These are phyloP conservation scores for Nothocercus julius DNA, from an alignment of 2,113 vertebrate genomes.

Conservation along the genomic window DNA sequence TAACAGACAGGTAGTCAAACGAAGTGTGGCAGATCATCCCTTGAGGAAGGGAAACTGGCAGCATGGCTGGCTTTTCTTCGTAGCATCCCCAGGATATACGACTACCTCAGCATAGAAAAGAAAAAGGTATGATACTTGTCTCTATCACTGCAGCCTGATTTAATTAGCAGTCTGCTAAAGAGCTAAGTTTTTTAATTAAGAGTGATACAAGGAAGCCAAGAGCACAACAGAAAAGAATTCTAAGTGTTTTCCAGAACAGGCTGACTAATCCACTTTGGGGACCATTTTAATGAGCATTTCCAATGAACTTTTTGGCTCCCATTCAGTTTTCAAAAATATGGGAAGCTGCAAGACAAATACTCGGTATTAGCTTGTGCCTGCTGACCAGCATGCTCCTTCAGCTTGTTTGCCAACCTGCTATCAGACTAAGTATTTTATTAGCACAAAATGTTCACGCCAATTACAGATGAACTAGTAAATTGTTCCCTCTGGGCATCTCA, in stretches of 20 bases:
- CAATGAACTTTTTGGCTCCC: not conserved
- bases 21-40: constrained; percentile 12
- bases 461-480: not conserved
- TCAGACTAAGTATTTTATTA: not conserved
- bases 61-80: constrained; percentile 18
- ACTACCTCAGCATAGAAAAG: not conserved
- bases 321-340: not conserved
- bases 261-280: constrained; percentile 47
- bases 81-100: constrained; percentile 45
- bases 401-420: not conserved
- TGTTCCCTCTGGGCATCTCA: not conserved
- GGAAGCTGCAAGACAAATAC: not conserved
- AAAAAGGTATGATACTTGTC: constrained; percentile 12
- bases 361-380: not conserved
- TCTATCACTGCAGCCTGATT: constrained; percentile 38
- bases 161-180: constrained; percentile 58
- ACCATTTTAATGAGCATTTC: not conserved
- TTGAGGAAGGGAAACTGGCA: constrained; percentile 24
- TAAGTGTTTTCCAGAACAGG: constrained; percentile 20
- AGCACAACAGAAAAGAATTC: constrained; percentile 14
- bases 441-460: not conserved
- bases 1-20: constrained; percentile 51
- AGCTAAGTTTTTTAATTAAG: constrained; percentile 59
- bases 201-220: constrained; percentile 42
- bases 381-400: not conserved